Evolutionary conservation across 2,113 vertebrate genomes (phyloP), one percentile per base, ranked within the genome.

Genomic region (Podarcis raffonei): DNA sequence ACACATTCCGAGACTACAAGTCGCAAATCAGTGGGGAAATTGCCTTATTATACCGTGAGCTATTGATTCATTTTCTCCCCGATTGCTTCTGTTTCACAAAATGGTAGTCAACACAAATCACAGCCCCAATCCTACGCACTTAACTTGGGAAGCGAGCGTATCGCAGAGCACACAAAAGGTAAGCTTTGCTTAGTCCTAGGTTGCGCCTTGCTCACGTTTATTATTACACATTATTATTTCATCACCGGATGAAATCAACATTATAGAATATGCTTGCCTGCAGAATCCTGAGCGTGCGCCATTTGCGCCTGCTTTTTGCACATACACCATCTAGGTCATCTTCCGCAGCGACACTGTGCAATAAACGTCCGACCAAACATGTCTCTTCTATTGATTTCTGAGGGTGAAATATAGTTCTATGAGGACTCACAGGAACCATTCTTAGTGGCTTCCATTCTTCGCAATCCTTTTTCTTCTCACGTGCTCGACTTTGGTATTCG

Each of bases 261-360:
- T 22, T 68, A 59, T 6, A 92, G 88, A 3, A 62, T 76, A 30
- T 92, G 93, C 95, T 95, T 93, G 98, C 97, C 98, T 93, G 97
- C 96, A 93, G 97, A 92, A 96, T 98, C 97, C 65, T 35, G 83
- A 81, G 72, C 74, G 91, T 98, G 97, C 86, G 97, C 92, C 92
- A 88, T 94, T 95, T 93, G 91, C 96, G 90, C 96, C 96, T 0
- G 91, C 83, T 94, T 95, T 89, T 95, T n/a, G 68, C 80, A 80
- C 2, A 69, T 74, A 98, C 91, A 88, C 96, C 85, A 69, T 94
- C 42, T 86, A 83, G 0, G 42, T 98, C 95, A 78, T 95, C 83
- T 5, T 93, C 69, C 76, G 48, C 13, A 89, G 92, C 96, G 94
- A 97, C 97, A 90, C 85, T 92, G 82, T 98, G 97, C 9, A 98